Conservation (phyloP, 2,888 invertebrate genomes). For the Esperia sulphurella region DNA sequence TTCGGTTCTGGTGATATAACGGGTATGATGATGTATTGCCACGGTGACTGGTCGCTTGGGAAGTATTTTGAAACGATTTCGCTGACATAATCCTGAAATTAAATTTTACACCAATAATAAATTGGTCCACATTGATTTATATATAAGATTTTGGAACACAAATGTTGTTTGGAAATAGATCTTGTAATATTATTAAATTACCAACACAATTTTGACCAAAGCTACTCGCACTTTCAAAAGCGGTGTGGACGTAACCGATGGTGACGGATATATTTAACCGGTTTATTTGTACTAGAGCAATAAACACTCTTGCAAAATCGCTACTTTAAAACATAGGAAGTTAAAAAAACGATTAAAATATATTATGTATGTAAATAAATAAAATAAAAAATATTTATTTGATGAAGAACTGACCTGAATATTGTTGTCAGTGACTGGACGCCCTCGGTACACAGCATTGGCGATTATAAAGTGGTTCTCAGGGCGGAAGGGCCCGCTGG, state of each 20-base stretch:
- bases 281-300: too few relatives aligned
- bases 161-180: too few relatives aligned
- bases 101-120: not conserved
- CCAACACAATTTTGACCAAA: too few relatives aligned
- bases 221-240: too few relatives aligned
- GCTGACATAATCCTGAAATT: constrained; percentile 85
- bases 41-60: constrained; percentile 85
- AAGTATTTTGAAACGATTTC: constrained; percentile 88
- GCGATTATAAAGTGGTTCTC: constrained; percentile 85
- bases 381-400: not conserved
- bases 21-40: constrained; percentile 89
- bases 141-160: too few relatives aligned
- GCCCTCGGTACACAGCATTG: constrained; percentile 82
- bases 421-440: constrained; percentile 84
- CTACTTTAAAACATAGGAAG: too few relatives aligned
- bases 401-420: constrained; percentile 81
- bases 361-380: not conserved
- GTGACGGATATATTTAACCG: too few relatives aligned
- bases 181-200: too few relatives aligned
- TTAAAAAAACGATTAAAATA: too few relatives aligned
- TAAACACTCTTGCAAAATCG: too few relatives aligned
- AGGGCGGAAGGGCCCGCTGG: constrained; percentile 76
- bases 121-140: too few relatives aligned
- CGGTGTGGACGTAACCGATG: too few relatives aligned
- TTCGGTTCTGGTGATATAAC: constrained; percentile 69